Evolutionary conservation across 1,140 invertebrate species (phyloP).

Genomic region (Zaprionus inermis): DNA sequence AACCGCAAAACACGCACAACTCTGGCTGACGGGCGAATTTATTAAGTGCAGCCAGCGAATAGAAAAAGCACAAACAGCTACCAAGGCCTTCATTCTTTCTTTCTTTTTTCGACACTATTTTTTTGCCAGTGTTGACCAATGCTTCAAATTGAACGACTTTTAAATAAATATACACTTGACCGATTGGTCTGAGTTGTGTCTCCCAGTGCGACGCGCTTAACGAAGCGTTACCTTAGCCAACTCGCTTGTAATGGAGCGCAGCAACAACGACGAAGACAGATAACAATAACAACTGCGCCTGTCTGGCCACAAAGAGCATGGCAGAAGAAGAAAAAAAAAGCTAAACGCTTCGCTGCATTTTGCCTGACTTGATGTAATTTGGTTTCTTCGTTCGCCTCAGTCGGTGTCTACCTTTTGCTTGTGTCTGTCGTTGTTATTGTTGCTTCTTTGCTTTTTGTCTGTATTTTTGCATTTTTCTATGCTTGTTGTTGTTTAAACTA

Average conservation of each 20-base stretch:
- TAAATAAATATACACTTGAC: slow-evolving; percentile 52
- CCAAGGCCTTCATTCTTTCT: slow-evolving; percentile 8
- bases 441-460: slow-evolving; percentile 10
- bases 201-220: slow-evolving; percentile 36
- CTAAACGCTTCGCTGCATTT: slow-evolving; percentile 74
- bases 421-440: slow-evolving; percentile 4
- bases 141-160: slow-evolving; percentile 16
- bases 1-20: slow-evolving; percentile 8
- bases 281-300: slow-evolving; percentile 42
- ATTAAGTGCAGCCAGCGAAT: slow-evolving; percentile 1
- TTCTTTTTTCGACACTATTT: neutral
- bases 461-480: slow-evolving; percentile 9
- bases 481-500: slow-evolving; percentile 32
- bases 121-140: slow-evolving; percentile 3
- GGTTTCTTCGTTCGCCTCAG: slow-evolving; percentile 59
- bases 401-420: slow-evolving; percentile 33
- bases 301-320: slow-evolving; percentile 77
- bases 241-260: slow-evolving; percentile 57
- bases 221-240: slow-evolving; percentile 68
- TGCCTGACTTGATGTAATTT: slow-evolving; percentile 80
- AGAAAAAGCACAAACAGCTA: neutral
- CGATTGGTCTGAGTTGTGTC: slow-evolving; percentile 36
- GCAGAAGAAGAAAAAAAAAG: slow-evolving; percentile 58
- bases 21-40: neutral
- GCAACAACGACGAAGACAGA: slow-evolving; percentile 37